Conservation (phyloP, 2,888 invertebrate species). For the Dryobota labecula region DNA sequence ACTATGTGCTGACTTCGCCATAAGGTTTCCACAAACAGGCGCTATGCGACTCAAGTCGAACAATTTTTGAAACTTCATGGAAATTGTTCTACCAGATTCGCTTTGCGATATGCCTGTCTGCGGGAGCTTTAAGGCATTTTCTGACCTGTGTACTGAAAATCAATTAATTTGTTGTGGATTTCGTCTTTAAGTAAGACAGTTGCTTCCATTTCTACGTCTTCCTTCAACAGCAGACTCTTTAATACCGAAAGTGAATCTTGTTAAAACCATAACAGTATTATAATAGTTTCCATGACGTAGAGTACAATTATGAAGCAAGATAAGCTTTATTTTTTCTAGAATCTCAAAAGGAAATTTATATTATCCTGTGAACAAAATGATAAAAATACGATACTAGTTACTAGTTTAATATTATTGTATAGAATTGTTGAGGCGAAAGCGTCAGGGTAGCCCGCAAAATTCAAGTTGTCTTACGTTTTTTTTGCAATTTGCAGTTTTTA, state of each 20-base stretch:
- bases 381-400: constrained; percentile 1
- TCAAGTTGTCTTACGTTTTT: no score
- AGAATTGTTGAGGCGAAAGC: background rate
- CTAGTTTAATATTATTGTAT: constrained; percentile 11
- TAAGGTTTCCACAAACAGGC: no score
- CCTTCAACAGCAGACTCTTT: no score
- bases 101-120: no score
- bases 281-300: constrained; percentile 13
- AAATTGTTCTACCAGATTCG: no score
- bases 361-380: constrained; percentile 13
- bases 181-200: background rate
- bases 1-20: background rate
- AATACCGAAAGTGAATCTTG: background rate
- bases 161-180: no score
- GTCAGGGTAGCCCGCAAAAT: no score
- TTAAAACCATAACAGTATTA: constrained; percentile 2
- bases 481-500: no score
- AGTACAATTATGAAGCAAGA: constrained; percentile 21
- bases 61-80: no score
- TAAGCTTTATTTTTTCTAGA: constrained; percentile 12
- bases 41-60: no score
- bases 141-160: no score
- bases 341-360: constrained; percentile 16
- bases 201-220: background rate
- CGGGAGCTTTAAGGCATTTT: no score